phyloP scores from a whole-genome alignment of 2,113 vertebrate genomes.

The Dolichallabes microphthalmus region DNA sequence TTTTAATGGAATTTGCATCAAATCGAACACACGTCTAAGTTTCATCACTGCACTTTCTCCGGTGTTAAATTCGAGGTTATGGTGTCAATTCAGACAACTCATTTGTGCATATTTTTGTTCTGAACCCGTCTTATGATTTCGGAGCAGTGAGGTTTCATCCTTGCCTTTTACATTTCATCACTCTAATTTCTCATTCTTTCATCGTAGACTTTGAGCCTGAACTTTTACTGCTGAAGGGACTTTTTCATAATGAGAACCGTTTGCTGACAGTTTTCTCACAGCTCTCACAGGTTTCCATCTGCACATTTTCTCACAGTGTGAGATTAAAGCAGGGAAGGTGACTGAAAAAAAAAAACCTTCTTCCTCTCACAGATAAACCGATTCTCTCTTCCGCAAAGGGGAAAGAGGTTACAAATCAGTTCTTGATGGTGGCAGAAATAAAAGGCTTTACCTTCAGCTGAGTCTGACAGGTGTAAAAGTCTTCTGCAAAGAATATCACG shows the following conservation, averaged over 20 bases:
- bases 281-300: conserved; percentile 35
- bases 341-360: background rate
- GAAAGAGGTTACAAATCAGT: conserved; percentile 28
- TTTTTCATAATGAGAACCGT: conserved; percentile 56
- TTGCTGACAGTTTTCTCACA: conserved; percentile 40
- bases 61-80: background rate
- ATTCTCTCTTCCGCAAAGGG: conserved; percentile 16
- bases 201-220: conserved; percentile 36
- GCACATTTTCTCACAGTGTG: conserved; percentile 47
- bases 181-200: conserved; percentile 45
- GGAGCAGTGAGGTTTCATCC: conserved; percentile 51
- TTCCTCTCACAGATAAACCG: conserved; percentile 28
- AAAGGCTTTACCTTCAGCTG: conserved; percentile 19
- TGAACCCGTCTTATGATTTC: background rate
- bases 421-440: conserved; percentile 33
- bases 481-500: conserved; percentile 8
- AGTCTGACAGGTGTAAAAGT: conserved; percentile 30
- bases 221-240: conserved; percentile 44
- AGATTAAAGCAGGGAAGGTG: conserved; percentile 33
- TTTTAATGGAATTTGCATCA: conserved; percentile 29
- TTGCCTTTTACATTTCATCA: conserved; percentile 57
- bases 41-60: background rate
- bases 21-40: background rate
- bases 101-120: conserved; percentile 12
- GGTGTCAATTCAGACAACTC: conserved; percentile 20